Percentiles rank a stretch among this genome's conserved stretches.
Conservation (phyloP, 2,888 invertebrate species). For the Metalampra italica region DNA sequence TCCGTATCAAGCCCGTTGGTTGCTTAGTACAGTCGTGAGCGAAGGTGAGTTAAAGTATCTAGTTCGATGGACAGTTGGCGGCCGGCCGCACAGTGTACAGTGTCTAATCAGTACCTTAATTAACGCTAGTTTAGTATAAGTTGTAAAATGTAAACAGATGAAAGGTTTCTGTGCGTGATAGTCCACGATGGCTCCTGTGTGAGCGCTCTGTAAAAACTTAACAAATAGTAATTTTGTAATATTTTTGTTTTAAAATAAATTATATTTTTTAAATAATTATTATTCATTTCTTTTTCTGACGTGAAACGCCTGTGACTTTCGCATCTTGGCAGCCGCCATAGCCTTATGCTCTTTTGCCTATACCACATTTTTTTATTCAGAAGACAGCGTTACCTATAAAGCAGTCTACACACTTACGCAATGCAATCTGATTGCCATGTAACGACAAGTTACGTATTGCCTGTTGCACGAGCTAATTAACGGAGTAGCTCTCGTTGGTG, state of each 20-base stretch:
- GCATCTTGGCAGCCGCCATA: too few relatives aligned
- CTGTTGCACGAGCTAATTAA: background rate
- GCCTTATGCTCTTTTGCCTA: too few relatives aligned
- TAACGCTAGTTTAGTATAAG: slow-evolving; percentile 58
- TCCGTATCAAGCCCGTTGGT: slow-evolving; percentile 33
- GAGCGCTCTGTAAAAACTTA: slow-evolving; percentile 51
- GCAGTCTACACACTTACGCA: too few relatives aligned
- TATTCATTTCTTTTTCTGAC: background rate
- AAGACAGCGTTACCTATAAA: too few relatives aligned
- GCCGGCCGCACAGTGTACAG: slow-evolving; percentile 56
- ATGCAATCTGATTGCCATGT: too few relatives aligned
- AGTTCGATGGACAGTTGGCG: slow-evolving; percentile 42
- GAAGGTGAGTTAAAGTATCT: slow-evolving; percentile 29
- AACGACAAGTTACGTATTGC: background rate
- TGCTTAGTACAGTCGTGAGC: slow-evolving; percentile 43
- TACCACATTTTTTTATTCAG: too few relatives aligned
- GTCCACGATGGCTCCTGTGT: slow-evolving; percentile 32
- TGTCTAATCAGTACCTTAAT: slow-evolving; percentile 70
- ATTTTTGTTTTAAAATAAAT: slow-evolving; percentile 74
- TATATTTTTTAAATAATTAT: slow-evolving; percentile 59
- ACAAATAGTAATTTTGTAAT: slow-evolving; percentile 63
- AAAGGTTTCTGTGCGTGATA: slow-evolving; percentile 46
- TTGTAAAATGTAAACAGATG: slow-evolving; percentile 42
- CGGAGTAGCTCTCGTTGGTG: background rate
- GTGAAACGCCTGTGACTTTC: too few relatives aligned